These are phyloP conservation scores for Malurus melanocephalus DNA, from an alignment of 2,113 vertebrate genomes.

Conservation along the genomic window DNA sequence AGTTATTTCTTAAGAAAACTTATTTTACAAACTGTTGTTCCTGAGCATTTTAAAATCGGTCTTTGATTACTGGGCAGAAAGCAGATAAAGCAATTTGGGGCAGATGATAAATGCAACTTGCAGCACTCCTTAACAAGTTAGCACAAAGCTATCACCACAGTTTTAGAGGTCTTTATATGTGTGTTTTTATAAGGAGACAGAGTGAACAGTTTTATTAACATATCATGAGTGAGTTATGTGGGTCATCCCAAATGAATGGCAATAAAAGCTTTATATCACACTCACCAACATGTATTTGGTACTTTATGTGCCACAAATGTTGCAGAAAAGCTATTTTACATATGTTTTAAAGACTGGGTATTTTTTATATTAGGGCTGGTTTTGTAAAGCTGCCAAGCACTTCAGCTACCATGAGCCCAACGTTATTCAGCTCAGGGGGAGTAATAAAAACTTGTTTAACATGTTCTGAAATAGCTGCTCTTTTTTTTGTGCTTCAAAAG, in stretches of 20 bases:
- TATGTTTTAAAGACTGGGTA: conserved; percentile 53
- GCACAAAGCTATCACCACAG: conserved; percentile 7
- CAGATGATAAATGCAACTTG: conserved; percentile 4
- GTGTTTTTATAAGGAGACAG: conserved; percentile 41
- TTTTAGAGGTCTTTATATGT: conserved; percentile 4
- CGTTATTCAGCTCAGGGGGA: conserved; percentile 28
- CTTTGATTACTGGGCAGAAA: not conserved
- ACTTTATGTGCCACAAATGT: conserved; percentile 65
- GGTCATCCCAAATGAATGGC: conserved; percentile 58
- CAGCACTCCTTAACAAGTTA: not conserved
- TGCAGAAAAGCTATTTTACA: conserved; percentile 65
- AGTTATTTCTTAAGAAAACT: conserved; percentile 10
- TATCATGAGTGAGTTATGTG: conserved; percentile 54
- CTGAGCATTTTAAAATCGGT: not conserved
- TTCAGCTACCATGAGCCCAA: conserved; percentile 26
- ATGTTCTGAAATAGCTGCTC: not conserved
- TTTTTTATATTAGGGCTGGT: conserved; percentile 59
- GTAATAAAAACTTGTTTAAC: conserved; percentile 50
- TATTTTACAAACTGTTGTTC: not conserved
- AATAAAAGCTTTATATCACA: conserved; percentile 61
- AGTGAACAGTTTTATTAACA: conserved; percentile 45
- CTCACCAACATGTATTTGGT: conserved; percentile 45
- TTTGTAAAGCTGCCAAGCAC: conserved; percentile 61
- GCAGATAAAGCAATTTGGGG: not conserved
- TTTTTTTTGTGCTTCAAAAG: not conserved